Conservation (phyloP, 2,888 invertebrate species). For the Punctoribates punctum region DNA sequence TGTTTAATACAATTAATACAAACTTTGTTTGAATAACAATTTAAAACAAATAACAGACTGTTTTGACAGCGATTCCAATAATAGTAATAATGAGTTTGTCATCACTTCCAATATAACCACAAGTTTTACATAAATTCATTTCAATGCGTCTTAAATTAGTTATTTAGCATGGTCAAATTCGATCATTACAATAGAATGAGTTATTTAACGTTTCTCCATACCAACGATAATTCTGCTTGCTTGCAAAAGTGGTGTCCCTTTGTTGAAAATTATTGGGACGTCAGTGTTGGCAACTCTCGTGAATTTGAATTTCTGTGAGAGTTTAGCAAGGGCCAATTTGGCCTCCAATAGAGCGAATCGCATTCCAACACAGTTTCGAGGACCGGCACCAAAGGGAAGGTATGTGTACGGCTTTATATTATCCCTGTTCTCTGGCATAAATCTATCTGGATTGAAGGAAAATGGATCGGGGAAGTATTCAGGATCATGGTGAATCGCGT, state of each 20-base stretch:
- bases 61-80: slow-evolving; percentile 18
- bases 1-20: not conserved
- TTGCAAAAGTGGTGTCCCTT: not conserved
- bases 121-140: not conserved
- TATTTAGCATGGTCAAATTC: no score
- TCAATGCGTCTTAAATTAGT: no score
- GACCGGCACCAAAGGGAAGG: slow-evolving; percentile 5
- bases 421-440: not conserved
- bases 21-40: slow-evolving; percentile 3
- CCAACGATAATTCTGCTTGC: not conserved
- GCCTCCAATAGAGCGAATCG: not conserved
- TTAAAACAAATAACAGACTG: slow-evolving; percentile 25
- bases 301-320: not conserved
- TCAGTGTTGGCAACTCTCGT: not conserved
- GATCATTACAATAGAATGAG: no score
- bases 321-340: not conserved
- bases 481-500: not conserved
- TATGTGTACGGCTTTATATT: not conserved
- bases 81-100: not conserved
- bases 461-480: not conserved
- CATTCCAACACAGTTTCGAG: not conserved
- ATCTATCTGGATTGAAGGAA: not conserved
- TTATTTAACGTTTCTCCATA: not conserved
- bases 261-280: not conserved
- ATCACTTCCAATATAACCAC: not conserved